A percentile compares a stretch with the other conserved stretches of the same genome.
Conservation (phyloP, 2,113 vertebrate species). For the Ahaetulla prasina region DNA sequence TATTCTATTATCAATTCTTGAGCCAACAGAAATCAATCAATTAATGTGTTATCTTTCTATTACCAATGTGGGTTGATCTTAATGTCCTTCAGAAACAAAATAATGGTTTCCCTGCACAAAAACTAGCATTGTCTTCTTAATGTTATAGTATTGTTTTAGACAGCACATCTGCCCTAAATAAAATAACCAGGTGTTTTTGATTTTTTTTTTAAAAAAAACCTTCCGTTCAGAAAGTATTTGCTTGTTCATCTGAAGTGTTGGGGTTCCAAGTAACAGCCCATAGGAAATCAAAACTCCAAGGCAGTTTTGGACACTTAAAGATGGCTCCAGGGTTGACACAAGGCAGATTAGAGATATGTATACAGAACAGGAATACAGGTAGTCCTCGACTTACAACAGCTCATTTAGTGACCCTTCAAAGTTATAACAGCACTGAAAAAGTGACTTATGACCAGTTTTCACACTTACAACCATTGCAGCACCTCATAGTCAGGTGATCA, state of each 20-base stretch:
- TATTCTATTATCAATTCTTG: not conserved
- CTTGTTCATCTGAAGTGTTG: slow-evolving; percentile 29
- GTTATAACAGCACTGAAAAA: too few species aligned
- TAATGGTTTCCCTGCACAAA: slow-evolving; percentile 1
- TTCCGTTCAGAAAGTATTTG: not conserved
- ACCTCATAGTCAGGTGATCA: too few species aligned
- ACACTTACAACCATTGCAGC: too few species aligned
- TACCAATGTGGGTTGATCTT: not conserved
- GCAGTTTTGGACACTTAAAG: too few species aligned
- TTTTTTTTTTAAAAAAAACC: slow-evolving; percentile 10
- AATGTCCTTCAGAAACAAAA: slow-evolving; percentile 24
- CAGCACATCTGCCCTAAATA: not conserved
- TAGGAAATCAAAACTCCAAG: too few species aligned
- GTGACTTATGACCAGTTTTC: too few species aligned
- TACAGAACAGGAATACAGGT: slow-evolving; percentile 9
- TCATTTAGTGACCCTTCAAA: not conserved
- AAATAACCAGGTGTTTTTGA: slow-evolving; percentile 38
- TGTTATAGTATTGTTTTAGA: not conserved
- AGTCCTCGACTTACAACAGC: not conserved
- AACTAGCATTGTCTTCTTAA: not conserved
- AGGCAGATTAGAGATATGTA: slow-evolving; percentile 12
- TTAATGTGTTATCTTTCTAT: not conserved
- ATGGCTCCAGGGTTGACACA: too few species aligned
- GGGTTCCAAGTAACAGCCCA: too few species aligned
- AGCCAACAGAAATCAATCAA: not conserved